A percentile compares a stretch with the other conserved stretches of the same genome.
phyloP scores from a whole-genome alignment of 2,113 vertebrate genomes.

The Glaucidium brasilianum region DNA sequence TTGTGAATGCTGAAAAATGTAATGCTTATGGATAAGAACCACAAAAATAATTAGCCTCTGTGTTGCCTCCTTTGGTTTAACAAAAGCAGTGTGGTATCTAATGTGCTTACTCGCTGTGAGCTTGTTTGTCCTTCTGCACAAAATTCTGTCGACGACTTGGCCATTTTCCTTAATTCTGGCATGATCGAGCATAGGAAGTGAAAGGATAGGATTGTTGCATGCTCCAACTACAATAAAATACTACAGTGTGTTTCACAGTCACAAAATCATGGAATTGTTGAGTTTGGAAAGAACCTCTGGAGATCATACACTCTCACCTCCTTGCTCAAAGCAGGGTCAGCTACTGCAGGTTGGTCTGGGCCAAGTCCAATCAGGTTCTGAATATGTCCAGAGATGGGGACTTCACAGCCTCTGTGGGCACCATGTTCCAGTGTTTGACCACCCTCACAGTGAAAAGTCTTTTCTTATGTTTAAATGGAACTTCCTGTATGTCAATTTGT shows the following conservation, averaged over 20 bases:
- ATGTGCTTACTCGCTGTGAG: neutral
- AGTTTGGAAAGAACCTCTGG: neutral
- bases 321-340: neutral
- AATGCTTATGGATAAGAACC: slow-evolving; percentile 61
- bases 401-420: neutral
- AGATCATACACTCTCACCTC: neutral
- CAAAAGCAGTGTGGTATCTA: slow-evolving; percentile 18
- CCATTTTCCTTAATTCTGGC: neutral
- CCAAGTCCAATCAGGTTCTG: neutral
- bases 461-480: neutral
- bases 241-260: neutral
- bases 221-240: neutral
- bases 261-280: neutral
- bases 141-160: neutral
- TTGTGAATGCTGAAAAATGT: slow-evolving; percentile 65
- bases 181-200: neutral
- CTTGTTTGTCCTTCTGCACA: neutral
- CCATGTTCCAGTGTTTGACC: neutral
- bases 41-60: slow-evolving; percentile 68
- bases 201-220: neutral
- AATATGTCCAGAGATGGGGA: neutral
- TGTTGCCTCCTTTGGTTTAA: slow-evolving; percentile 55
- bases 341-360: neutral
- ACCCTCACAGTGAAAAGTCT: neutral
- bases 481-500: neutral